Base-by-base conservation (phyloP, 2,888 invertebrate genomes). In the Labia minor region DNA sequence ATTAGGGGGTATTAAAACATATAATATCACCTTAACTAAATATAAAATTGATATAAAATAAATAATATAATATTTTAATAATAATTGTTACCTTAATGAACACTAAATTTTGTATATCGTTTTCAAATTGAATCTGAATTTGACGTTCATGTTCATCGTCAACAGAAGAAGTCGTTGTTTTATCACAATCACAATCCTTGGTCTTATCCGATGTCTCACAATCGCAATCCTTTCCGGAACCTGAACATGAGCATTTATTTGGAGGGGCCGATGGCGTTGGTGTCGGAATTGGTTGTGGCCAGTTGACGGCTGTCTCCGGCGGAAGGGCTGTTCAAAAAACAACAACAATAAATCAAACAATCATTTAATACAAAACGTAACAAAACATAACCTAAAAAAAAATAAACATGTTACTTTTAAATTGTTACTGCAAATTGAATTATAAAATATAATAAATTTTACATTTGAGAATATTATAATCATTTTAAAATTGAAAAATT, bases 61-160 rank as follows among this genome's bases (percentile, higher is more conserved):
- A n/a, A n/a, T n/a, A n/a, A n/a, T n/a, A n/a, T n/a, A n/a, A n/a
- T n/a, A n/a, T n/a, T n/a, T n/a, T n/a, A n/a, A n/a, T n/a, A n/a
- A n/a, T n/a, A n/a, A n/a, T n/a, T n/a, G n/a, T n/a, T 19, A 62
- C n/a, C 73, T 82, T 84, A 1, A 84, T 75, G 73, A 86, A 86
- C 66, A 92, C 86, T 75, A 82, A 82, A 77, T 93, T 92, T 74
- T 92, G 91, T 65, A 94, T 76, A 37, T 85, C 83, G 75, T 93
- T 88, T 77, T 94, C 92, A 75, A 94, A 92, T 20, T 82, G 80
- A 63, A 86, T 88, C 67, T 83, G 79, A 72, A 81, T 81, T 71
- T 82, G 82, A 68, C 80, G 84, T 72, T 86, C 86, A 71, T 82
- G 81, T 72, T 85, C 86, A 16, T 63, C 66, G 63, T 49, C 37